Evolutionary conservation across 2,888 invertebrate species (phyloP).

Genomic region (Disparrhopalites patrizii): DNA sequence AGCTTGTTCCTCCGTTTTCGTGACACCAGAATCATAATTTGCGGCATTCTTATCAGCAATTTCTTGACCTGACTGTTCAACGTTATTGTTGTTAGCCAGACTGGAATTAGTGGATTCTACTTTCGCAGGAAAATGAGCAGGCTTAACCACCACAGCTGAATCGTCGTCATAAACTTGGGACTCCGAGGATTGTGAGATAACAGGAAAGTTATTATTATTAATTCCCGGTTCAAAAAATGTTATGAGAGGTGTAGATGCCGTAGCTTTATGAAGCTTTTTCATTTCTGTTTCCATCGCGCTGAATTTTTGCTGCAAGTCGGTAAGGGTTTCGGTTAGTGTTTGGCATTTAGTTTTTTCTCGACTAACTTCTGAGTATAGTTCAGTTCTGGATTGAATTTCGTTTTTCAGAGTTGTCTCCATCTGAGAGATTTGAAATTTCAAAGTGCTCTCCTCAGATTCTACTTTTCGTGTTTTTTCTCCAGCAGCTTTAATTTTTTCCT

Average conservation of each 20-base stretch:
- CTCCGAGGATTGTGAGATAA: not conserved
- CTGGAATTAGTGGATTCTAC: not conserved
- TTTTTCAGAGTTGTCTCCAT: constrained; percentile 36
- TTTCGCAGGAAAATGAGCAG: no score
- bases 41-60: not conserved
- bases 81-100: not conserved
- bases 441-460: constrained; percentile 29
- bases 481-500: constrained; percentile 32
- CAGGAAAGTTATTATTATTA: not conserved
- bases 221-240: not conserved
- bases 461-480: constrained; percentile 33
- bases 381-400: constrained; percentile 37
- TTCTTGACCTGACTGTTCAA: no score
- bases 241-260: not conserved
- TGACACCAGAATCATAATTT: not conserved
- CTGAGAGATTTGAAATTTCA: constrained; percentile 31
- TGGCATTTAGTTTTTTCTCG: constrained; percentile 30
- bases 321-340: constrained; percentile 8
- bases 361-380: constrained; percentile 33
- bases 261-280: not conserved
- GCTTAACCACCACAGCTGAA: not conserved
- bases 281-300: constrained; percentile 15
- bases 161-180: not conserved
- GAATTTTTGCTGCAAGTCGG: constrained; percentile 7
- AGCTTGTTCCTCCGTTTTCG: not conserved